phyloP scores from a whole-genome alignment of 2,888 invertebrate species.

The Drosophila lacicola region DNA sequence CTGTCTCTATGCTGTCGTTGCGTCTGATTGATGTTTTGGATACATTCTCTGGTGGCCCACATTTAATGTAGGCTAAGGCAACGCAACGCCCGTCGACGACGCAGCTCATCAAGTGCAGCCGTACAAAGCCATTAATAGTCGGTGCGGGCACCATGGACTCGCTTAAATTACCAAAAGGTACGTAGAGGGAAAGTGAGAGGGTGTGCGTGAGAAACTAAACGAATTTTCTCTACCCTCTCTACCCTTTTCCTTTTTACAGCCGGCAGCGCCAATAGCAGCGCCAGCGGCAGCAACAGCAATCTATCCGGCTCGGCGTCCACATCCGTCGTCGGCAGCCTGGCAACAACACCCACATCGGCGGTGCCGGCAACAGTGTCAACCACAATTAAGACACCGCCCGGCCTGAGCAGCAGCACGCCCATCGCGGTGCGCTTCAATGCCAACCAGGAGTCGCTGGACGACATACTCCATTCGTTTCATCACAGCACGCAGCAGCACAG shows the following conservation, averaged over 20 bases:
- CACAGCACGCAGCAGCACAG: conserved; percentile 51
- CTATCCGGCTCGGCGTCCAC: conserved; percentile 64
- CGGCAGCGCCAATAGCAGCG: conserved; percentile 65
- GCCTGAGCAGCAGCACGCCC: conserved; percentile 77
- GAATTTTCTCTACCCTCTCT: not conserved
- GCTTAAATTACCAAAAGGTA: conserved; percentile 84
- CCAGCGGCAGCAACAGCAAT: conserved; percentile 76
- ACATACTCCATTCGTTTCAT: conserved; percentile 84
- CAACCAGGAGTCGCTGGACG: conserved; percentile 84
- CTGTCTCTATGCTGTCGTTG: conserved; percentile 1
- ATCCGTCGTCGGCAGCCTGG: conserved; percentile 56
- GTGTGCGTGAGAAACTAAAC: conserved; percentile 2
- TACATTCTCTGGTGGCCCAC: conserved; percentile 49
- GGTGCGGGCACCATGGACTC: conserved; percentile 81
- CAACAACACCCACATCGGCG: conserved; percentile 70
- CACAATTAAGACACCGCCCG: conserved; percentile 74
- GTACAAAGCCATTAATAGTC: conserved; percentile 47
- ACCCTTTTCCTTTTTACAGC: conserved; percentile 34
- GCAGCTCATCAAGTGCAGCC: conserved; percentile 73
- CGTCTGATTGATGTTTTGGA: conserved; percentile 74
- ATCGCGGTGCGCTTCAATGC: conserved; percentile 85
- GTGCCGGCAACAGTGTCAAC: conserved; percentile 31
- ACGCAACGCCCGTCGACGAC: conserved; percentile 38
- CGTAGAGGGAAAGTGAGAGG: conserved; percentile 14
- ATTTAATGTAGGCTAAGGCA: conserved; percentile 68